A percentile compares a stretch with the other conserved stretches of the same genome.
Conservation (phyloP, 2,113 vertebrate genomes). For the Rhabdomys dilectus region DNA sequence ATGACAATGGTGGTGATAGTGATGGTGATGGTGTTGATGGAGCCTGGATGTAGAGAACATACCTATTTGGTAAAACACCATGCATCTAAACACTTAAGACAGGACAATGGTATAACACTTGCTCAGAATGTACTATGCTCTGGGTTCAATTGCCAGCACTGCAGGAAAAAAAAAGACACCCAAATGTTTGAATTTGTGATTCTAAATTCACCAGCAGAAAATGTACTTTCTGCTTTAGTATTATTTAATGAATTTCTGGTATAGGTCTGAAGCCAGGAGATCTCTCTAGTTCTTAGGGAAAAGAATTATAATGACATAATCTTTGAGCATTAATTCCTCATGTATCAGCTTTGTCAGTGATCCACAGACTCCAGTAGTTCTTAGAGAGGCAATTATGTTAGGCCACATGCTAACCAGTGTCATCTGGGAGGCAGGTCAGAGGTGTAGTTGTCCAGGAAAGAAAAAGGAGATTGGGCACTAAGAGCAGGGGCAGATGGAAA, state of each 20-base stretch:
- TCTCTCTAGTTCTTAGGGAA: slow-evolving; percentile 13
- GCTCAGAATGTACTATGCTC: no score
- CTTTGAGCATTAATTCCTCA: neutral
- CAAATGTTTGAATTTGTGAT: neutral
- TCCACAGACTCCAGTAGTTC: neutral
- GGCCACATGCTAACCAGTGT: neutral
- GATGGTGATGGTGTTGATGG: neutral
- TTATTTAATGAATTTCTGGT: neutral
- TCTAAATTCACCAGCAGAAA: neutral
- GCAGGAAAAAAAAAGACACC: neutral
- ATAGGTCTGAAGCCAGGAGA: neutral
- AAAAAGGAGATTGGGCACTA: neutral
- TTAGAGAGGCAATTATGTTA: neutral
- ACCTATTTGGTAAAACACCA: neutral
- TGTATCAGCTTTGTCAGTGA: neutral
- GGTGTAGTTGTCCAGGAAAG: neutral
- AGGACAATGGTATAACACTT: neutral
- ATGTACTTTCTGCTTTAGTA: neutral
- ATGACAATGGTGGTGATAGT: neutral
- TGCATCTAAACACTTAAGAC: neutral
- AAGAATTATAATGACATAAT: neutral
- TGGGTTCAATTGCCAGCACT: neutral
- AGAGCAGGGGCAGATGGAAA: neutral
- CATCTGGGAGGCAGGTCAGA: neutral
- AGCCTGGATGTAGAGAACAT: neutral